phyloP scores from a whole-genome alignment of 2,113 vertebrate species.

The Grus americana region DNA sequence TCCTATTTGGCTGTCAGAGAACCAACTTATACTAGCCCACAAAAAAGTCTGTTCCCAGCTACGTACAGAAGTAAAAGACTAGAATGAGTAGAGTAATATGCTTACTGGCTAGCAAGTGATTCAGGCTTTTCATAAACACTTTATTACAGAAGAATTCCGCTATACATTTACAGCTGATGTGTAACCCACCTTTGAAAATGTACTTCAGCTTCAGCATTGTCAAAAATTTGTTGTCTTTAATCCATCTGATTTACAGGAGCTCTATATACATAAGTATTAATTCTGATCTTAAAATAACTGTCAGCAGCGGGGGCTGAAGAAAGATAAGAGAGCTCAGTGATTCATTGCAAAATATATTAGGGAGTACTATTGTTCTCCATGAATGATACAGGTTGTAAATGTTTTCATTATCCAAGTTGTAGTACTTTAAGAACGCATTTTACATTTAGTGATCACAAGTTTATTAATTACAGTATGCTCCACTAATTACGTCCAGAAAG shows the following conservation, averaged over 20 bases:
- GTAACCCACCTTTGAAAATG: not conserved
- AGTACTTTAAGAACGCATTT: not conserved
- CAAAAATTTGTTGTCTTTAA: not conserved
- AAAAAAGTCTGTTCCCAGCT: not conserved
- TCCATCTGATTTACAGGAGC: not conserved
- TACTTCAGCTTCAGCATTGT: not conserved
- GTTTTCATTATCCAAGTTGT: conserved; percentile 6
- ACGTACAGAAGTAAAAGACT: not conserved
- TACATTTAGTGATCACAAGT: not conserved
- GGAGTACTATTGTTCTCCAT: conserved; percentile 38
- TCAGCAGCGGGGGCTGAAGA: not conserved
- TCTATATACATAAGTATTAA: not conserved
- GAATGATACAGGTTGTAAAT: conserved; percentile 35
- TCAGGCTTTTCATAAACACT: not conserved
- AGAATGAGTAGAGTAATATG: not conserved
- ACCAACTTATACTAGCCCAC: not conserved
- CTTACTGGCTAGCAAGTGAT: not conserved
- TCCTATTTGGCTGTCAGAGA: not conserved
- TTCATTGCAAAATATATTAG: conserved; percentile 27
- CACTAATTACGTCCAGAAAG: not conserved
- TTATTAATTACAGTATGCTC: conserved; percentile 18
- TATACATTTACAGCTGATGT: not conserved
- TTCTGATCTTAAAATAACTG: conserved; percentile 46
- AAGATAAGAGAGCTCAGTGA: conserved; percentile 8
- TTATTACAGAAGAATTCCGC: not conserved